Conservation (phyloP, 2,113 vertebrate species). For the Scomber scombrus region DNA sequence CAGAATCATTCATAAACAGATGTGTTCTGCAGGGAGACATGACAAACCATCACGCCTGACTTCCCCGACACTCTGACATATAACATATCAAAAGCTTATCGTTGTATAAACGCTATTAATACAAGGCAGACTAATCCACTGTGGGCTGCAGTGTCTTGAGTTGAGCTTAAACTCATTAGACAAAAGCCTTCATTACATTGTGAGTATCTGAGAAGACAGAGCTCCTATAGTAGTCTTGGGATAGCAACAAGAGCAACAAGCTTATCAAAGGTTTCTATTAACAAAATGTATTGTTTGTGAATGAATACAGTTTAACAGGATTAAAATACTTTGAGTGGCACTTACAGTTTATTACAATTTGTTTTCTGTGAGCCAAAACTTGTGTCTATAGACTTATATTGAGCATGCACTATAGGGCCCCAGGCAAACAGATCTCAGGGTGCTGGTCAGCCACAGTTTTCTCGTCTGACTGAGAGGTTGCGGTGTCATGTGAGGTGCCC, state of each 20-base stretch:
- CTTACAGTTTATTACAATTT: slow-evolving; percentile 28
- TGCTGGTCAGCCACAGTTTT: slow-evolving; percentile 46
- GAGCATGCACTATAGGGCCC: not conserved
- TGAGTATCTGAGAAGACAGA: slow-evolving; percentile 54
- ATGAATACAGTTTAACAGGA: slow-evolving; percentile 65
- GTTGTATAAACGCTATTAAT: slow-evolving; percentile 62
- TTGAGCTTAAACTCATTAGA: slow-evolving; percentile 70
- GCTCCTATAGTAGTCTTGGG: slow-evolving; percentile 41
- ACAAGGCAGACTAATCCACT: slow-evolving; percentile 56
- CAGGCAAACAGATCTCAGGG: not conserved
- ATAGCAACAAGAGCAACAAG: slow-evolving; percentile 54
- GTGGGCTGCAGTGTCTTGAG: slow-evolving; percentile 57
- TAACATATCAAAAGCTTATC: slow-evolving; percentile 73
- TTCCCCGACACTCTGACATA: slow-evolving; percentile 59
- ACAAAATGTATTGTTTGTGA: slow-evolving; percentile 51
- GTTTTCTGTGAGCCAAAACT: slow-evolving; percentile 18
- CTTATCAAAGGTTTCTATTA: slow-evolving; percentile 58
- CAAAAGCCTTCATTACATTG: slow-evolving; percentile 64
- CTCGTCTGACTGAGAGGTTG: slow-evolving; percentile 41
- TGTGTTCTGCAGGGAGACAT: slow-evolving; percentile 59
- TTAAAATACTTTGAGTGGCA: slow-evolving; percentile 62
- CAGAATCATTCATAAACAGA: slow-evolving; percentile 77
- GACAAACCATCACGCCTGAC: slow-evolving; percentile 57
- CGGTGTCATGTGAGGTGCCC: slow-evolving; percentile 56
- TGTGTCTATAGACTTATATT: not conserved